Percentiles rank a stretch among this genome's conserved stretches.
These are phyloP conservation scores for Benthosema pterotum DNA, from an alignment of 2,797 vertebrate genomes.

Conservation along the genomic window DNA sequence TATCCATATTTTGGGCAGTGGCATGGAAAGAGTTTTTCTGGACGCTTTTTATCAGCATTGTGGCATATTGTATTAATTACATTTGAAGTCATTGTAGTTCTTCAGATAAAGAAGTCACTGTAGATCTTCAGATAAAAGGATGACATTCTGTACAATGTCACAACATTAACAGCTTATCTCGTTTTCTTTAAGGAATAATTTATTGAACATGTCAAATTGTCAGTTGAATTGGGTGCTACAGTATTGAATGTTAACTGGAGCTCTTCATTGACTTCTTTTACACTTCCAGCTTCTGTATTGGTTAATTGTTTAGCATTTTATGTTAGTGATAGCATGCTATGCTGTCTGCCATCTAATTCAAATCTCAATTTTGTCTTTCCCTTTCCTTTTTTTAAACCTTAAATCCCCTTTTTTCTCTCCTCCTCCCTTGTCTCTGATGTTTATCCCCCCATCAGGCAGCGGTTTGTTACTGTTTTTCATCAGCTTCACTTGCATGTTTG, in stretches of 20 bases:
- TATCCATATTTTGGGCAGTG: slow-evolving; percentile 18
- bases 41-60: slow-evolving; percentile 43
- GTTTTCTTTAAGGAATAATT: too few relatives aligned
- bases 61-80: slow-evolving; percentile 20
- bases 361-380: slow-evolving; percentile 54
- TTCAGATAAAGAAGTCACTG: slow-evolving; percentile 17
- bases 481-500: slow-evolving; percentile 74
- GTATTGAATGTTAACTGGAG: slow-evolving; percentile 1
- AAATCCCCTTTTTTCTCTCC: slow-evolving; percentile 56
- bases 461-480: slow-evolving; percentile 89
- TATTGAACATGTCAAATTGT: too few relatives aligned
- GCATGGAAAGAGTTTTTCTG: slow-evolving; percentile 40
- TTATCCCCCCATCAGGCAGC: slow-evolving; percentile 88
- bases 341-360: slow-evolving; percentile 62
- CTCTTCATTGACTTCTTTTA: slow-evolving; percentile 4
- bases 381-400: slow-evolving; percentile 43
- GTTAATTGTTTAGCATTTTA: slow-evolving; percentile 54
- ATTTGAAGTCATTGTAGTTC: slow-evolving; percentile 13
- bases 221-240: not conserved
- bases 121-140: slow-evolving; percentile 7
- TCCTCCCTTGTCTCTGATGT: slow-evolving; percentile 79
- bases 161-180: too few relatives aligned
- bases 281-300: slow-evolving; percentile 28
- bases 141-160: too few relatives aligned
- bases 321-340: slow-evolving; percentile 47